These are phyloP conservation scores for Spodoptera littoralis DNA, from an alignment of 2,888 invertebrate genomes.

Conservation along the genomic window DNA sequence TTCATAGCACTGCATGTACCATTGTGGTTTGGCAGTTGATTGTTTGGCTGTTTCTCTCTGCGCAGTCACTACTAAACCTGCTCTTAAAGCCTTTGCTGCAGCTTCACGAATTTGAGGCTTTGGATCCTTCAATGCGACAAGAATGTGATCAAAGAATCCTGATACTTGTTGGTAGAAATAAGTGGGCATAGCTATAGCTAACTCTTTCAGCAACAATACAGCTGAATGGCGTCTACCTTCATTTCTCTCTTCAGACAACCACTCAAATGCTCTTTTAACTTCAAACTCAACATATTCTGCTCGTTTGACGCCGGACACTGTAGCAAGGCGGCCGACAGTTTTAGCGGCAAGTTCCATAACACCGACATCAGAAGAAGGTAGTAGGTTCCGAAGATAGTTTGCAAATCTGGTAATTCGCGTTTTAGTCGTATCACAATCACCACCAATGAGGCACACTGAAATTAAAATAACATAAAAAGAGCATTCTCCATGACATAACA, in stretches of 20 bases:
- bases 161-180: conserved; percentile 98
- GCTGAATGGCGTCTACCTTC: conserved; percentile 98
- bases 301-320: conserved; percentile 97
- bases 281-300: conserved; percentile 99
- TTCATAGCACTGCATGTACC: conserved; percentile 98
- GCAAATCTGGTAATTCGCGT: conserved; percentile 97
- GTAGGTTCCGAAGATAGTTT: conserved; percentile 95
- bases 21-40: conserved; percentile 95
- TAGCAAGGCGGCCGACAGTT: conserved; percentile 97
- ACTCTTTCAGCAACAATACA: conserved; percentile 96
- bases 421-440: conserved; percentile 97
- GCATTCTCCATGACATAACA: not conserved
- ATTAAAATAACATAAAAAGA: not conserved
- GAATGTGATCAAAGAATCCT: conserved; percentile 97
- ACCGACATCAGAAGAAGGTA: conserved; percentile 96
- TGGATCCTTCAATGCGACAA: conserved; percentile 96
- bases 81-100: conserved; percentile 97
- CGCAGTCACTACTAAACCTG: conserved; percentile 97
- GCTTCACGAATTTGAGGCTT: conserved; percentile 97
- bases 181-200: conserved; percentile 98
- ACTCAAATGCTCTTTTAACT: conserved; percentile 98
- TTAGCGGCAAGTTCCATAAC: conserved; percentile 99
- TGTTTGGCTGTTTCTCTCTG: conserved; percentile 98
- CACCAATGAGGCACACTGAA: conserved; percentile 96
- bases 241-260: conserved; percentile 96